Base-by-base conservation (phyloP, 64 coral and sea anemone genomes). In the Actinia equina region DNA sequence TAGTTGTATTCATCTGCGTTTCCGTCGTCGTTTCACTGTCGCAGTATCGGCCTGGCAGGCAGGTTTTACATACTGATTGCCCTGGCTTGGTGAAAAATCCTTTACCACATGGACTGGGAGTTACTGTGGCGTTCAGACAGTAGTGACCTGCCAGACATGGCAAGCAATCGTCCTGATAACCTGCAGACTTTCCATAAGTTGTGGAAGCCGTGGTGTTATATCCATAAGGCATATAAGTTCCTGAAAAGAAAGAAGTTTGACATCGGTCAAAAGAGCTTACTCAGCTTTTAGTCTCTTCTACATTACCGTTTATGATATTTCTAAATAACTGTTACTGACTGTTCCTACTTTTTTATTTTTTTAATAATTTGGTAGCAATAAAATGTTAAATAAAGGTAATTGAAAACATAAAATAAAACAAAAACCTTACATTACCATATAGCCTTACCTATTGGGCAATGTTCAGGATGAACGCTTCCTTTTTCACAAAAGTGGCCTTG, bases 171-270 rank as follows among this genome's bases (percentile, higher is more conserved):
- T 77, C 83, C 85, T 99, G 91, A 65, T 90, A 92, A 17, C 91
- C 91, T 18, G 93, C 97, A 9, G 97, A 87, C 2, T 25, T 90
- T 9, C 97, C 93, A 67, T 67, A 71, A 60, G 89, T 89, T 61
- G 78, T 19, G 59, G 41, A 42, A 20, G 51, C 70, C 81, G 97
- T 77, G 41, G 62, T 53, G 57, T 92, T 93, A 76, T 67, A 83
- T 27, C 97, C 97, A 83, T 88, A 92, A 17, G 97, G 97, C 97
- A 99, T 99, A 82, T 93, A 99, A 42, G 93, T 99, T 77, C 97
- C 97, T 99, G 81, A 74, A 74, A 41, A 41, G 19, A 12, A 10
- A 27, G 6, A 74, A 42, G 3, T 74, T 74, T 10, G 12, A 71
- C 26, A 71, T 30, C 8, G 37, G 26, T 16, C 55, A 57, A 57